Percentiles rank a stretch among this genome's conserved stretches.
phyloP scores from a whole-genome alignment of 64 coral and sea anemone species.

The Montipora cactus region DNA sequence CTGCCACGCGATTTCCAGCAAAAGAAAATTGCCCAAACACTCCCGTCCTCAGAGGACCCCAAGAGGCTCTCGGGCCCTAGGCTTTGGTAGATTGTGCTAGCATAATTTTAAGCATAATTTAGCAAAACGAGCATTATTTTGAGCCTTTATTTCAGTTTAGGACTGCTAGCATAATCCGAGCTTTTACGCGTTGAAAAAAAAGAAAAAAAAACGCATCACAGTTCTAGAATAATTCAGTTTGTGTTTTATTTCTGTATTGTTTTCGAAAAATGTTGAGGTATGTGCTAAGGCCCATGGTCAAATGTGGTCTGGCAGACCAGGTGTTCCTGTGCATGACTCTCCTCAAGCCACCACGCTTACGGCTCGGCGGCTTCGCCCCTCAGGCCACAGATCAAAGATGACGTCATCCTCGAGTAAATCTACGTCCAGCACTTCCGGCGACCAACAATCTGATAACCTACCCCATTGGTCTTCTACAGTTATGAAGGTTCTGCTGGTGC shows the following conservation, averaged over 20 bases:
- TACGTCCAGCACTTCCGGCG: slow-evolving; percentile 9
- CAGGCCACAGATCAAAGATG: slow-evolving; percentile 81
- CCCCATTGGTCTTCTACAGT: no score
- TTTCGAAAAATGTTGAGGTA: slow-evolving; percentile 78
- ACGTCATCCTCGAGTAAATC: slow-evolving; percentile 74
- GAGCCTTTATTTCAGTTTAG: slow-evolving; percentile 54
- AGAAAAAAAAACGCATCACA: no score
- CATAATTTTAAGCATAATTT: slow-evolving; percentile 77
- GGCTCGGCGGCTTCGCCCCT: slow-evolving; percentile 77
- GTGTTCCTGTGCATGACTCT: not conserved
- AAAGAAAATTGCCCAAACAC: no score
- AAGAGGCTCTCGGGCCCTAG: not conserved
- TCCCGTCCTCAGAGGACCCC: no score
- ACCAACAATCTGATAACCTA: no score
- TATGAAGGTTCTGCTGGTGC: no score
- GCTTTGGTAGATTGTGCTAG: slow-evolving; percentile 78
- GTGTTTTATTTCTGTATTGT: slow-evolving; percentile 62
- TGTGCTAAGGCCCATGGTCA: slow-evolving; percentile 73
- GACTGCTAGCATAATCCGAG: not conserved
- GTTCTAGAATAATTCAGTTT: no score
- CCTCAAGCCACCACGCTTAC: slow-evolving; percentile 45
- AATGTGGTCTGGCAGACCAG: slow-evolving; percentile 68
- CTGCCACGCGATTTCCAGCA: no score
- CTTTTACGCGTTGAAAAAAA: no score
- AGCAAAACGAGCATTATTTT: slow-evolving; percentile 74